Percentiles rank a stretch among this genome's conserved stretches.
Evolutionary conservation across 2,888 invertebrate species (phyloP).

Genomic region (Meandrusa payeni): DNA sequence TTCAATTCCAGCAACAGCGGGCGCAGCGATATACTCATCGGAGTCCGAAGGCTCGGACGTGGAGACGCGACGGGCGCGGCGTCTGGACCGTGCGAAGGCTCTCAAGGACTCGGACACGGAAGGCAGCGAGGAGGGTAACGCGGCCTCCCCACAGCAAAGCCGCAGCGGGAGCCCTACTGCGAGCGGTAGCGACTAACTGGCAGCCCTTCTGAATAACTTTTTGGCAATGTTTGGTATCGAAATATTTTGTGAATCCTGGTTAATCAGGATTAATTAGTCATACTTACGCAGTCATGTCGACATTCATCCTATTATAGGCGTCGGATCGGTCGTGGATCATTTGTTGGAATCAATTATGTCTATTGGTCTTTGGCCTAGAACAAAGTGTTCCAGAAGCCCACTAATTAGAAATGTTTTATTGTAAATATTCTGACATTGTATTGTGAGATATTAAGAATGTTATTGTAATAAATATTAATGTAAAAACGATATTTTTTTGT

Average conservation of each 20-base stretch:
- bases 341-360: too few relatives aligned
- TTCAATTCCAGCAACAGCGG: constrained; percentile 58
- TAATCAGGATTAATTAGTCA: too few relatives aligned
- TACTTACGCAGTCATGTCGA: too few relatives aligned
- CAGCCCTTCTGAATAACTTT: too few relatives aligned
- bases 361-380: too few relatives aligned
- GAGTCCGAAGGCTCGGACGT: constrained; percentile 93
- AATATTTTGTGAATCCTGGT: too few relatives aligned
- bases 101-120: constrained; percentile 90
- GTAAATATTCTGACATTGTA: not conserved
- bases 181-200: constrained; percentile 48
- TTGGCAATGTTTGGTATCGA: too few relatives aligned
- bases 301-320: too few relatives aligned
- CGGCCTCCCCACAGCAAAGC: constrained; percentile 35
- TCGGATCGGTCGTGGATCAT: too few relatives aligned
- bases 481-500: not conserved
- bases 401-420: too few relatives aligned
- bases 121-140: constrained; percentile 54
- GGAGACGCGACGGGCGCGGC: constrained; percentile 86
- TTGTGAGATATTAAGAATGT: not conserved
- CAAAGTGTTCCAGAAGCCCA: too few relatives aligned
- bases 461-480: constrained; percentile 4
- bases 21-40: constrained; percentile 91
- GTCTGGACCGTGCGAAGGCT: constrained; percentile 88
- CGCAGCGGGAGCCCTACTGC: constrained; percentile 34